Evolutionary conservation across 1,140 invertebrate genomes (phyloP).

Genomic region (Bicyclus anynana): DNA sequence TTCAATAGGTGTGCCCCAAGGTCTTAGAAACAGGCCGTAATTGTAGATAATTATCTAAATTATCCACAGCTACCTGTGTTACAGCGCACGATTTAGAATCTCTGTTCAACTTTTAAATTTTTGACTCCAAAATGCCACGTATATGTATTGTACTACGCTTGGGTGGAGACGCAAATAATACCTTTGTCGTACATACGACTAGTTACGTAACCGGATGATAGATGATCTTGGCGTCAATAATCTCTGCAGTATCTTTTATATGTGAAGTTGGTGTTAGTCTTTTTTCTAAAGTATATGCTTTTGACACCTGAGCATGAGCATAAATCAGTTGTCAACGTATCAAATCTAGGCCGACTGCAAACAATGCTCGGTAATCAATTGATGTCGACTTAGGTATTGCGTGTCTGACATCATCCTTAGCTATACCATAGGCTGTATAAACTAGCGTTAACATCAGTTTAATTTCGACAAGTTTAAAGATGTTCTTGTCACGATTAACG

Average conservation of each 20-base stretch:
- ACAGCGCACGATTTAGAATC: neutral
- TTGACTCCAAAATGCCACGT: constrained; percentile 16
- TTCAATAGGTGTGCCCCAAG: neutral
- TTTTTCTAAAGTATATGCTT: constrained; percentile 47
- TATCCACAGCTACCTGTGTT: constrained; percentile 10
- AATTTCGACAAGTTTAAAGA: constrained; percentile 43
- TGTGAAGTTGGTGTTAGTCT: constrained; percentile 48
- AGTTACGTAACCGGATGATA: constrained; percentile 51
- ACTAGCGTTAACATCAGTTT: constrained; percentile 35
- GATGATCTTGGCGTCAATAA: constrained; percentile 48
- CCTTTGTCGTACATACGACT: constrained; percentile 39
- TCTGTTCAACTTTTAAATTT: constrained; percentile 5
- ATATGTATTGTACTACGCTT: constrained; percentile 26
- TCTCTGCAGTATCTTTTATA: constrained; percentile 43
- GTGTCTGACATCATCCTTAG: constrained; percentile 54
- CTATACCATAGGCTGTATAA: constrained; percentile 28
- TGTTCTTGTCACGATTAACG: constrained; percentile 37
- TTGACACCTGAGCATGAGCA: constrained; percentile 62
- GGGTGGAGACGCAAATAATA: constrained; percentile 38
- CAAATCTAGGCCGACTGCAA: constrained; percentile 51
- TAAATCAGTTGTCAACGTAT: constrained; percentile 71
- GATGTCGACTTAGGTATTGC: constrained; percentile 44
- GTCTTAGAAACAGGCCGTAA: constrained; percentile 4
- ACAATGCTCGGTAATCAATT: constrained; percentile 59
- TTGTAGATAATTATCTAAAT: constrained; percentile 15